Percentiles rank a stretch among this genome's conserved stretches.
Conservation (phyloP, 2,797 vertebrate species). For the Hybognathus amarus region DNA sequence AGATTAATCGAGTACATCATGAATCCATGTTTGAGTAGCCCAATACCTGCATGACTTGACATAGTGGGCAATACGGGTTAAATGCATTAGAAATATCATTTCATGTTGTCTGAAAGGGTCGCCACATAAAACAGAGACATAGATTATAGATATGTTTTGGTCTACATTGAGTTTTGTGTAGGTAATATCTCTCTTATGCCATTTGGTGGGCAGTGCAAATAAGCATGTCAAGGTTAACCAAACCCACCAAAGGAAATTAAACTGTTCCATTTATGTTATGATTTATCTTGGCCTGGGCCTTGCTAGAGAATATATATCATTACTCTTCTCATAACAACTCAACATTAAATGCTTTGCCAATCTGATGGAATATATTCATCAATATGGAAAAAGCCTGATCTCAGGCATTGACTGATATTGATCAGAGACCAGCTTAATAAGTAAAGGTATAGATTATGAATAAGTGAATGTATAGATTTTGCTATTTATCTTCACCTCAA, state of each 20-base stretch:
- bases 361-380: conserved; percentile 47
- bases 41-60: neutral
- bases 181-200: neutral
- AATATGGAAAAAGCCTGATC: conserved; percentile 52
- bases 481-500: conserved; percentile 46
- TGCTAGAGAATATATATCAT: conserved; percentile 50
- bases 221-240: conserved; percentile 15
- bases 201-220: neutral
- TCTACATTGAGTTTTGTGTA: neutral
- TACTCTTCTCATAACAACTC: conserved; percentile 21
- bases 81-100: neutral
- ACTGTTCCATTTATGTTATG: conserved; percentile 53
- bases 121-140: neutral
- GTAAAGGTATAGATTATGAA: conserved; percentile 28
- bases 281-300: conserved; percentile 50
- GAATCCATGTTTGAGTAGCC: neutral
- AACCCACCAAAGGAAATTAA: conserved; percentile 43
- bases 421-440: conserved; percentile 42
- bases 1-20: neutral
- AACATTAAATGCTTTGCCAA: conserved; percentile 34
- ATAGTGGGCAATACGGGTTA: neutral
- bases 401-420: conserved; percentile 60
- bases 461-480: conserved; percentile 52
- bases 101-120: neutral
- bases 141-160: neutral